These are phyloP conservation scores for Zaprionus tsacasi DNA, from an alignment of 1,140 invertebrate species.

Conservation along the genomic window DNA sequence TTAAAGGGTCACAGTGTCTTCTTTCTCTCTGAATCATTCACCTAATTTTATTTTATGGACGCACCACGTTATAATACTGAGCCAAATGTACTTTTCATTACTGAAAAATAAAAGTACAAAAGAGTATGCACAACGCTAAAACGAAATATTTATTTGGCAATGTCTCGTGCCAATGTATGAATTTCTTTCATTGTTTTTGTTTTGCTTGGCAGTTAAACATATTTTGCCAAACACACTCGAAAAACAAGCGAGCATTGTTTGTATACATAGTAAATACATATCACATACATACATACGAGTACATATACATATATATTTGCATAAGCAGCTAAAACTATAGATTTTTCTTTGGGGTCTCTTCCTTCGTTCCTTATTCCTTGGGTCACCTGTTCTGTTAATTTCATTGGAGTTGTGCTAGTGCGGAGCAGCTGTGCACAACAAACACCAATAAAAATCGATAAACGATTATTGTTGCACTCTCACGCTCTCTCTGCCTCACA, in stretches of 20 bases:
- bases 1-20: not conserved
- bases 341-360: conserved; percentile 4
- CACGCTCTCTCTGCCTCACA: not conserved
- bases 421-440: conserved; percentile 17
- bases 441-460: conserved; percentile 19
- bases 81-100: not conserved
- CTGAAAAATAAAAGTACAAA: not conserved
- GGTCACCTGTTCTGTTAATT: conserved; percentile 35
- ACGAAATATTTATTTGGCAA: not conserved
- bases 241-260: conserved; percentile 25
- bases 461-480: conserved; percentile 5
- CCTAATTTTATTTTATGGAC: not conserved
- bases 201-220: conserved; percentile 27
- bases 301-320: conserved; percentile 3
- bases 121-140: not conserved
- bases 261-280: not conserved
- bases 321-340: conserved; percentile 10
- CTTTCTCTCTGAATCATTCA: not conserved
- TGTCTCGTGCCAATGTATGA: conserved; percentile 14
- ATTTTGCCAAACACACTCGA: not conserved
- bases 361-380: not conserved
- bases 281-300: not conserved
- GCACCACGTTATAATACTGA: not conserved
- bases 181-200: conserved; percentile 25
- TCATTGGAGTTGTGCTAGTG: conserved; percentile 9